These are phyloP conservation scores for Orthonevra nobilis DNA, from an alignment of 2,888 invertebrate genomes.

Conservation along the genomic window DNA sequence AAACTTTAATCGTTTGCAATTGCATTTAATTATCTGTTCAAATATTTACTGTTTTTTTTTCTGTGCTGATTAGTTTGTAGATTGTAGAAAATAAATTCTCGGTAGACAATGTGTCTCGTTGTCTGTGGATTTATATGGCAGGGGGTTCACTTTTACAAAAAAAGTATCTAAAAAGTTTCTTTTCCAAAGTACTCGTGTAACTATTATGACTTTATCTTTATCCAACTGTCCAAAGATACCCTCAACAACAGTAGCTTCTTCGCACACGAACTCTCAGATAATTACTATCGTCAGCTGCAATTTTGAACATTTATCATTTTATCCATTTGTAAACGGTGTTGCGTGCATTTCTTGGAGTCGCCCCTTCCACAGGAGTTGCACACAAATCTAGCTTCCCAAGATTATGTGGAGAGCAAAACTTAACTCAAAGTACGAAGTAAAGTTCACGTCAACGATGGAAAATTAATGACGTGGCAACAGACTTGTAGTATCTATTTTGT, in stretches of 20 bases:
- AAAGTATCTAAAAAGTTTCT: background rate
- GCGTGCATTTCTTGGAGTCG: background rate
- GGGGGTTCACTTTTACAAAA: too few relatives aligned
- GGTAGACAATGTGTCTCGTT: slow-evolving; percentile 62
- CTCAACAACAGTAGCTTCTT: too few relatives aligned
- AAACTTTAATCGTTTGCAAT: slow-evolving; percentile 41
- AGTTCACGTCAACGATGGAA: slow-evolving; percentile 30
- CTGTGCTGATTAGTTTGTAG: too few relatives aligned
- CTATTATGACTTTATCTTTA: too few relatives aligned
- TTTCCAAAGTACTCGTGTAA: background rate
- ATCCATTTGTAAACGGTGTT: slow-evolving; percentile 16
- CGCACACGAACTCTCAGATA: slow-evolving; percentile 17
- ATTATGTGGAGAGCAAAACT: slow-evolving; percentile 19
- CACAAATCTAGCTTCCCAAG: background rate
- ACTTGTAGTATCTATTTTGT: slow-evolving; percentile 7
- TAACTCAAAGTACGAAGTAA: slow-evolving; percentile 28
- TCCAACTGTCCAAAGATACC: too few relatives aligned
- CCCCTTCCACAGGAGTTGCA: background rate
- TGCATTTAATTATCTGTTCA: slow-evolving; percentile 66
- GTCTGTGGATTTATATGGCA: too few relatives aligned
- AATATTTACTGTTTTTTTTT: slow-evolving; percentile 2
- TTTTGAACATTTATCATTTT: slow-evolving; percentile 22
- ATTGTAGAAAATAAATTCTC: slow-evolving; percentile 11
- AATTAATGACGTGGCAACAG: slow-evolving; percentile 42
- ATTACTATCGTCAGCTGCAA: slow-evolving; percentile 34